Evolutionary conservation across 2,113 vertebrate genomes (phyloP).

Genomic region (Podocnemis expansa): DNA sequence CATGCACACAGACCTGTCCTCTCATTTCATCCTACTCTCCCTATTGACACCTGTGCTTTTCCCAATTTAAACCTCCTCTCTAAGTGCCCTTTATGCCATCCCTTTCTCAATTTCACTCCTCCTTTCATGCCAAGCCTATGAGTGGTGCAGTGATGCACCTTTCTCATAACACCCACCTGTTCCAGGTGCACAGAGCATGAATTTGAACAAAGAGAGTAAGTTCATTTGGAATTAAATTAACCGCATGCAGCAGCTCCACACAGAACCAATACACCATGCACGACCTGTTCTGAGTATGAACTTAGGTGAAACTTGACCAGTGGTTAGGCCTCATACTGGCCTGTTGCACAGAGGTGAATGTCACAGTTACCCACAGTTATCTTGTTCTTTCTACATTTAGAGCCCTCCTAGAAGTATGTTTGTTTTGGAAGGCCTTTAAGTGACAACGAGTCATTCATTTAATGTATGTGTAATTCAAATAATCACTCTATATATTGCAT

Average conservation of each 20-base stretch:
- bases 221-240: neutral
- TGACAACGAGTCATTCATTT: neutral
- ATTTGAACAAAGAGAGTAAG: neutral
- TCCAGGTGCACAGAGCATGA: neutral
- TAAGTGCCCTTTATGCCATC: neutral
- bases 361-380: neutral
- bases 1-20: neutral
- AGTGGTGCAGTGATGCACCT: neutral
- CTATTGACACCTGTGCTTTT: neutral
- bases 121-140: neutral
- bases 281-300: neutral
- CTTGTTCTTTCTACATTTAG: neutral
- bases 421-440: neutral
- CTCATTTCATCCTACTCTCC: neutral
- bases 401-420: neutral
- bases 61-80: neutral
- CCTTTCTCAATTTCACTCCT: neutral
- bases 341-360: neutral
- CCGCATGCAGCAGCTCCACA: neutral
- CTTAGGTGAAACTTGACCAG: neutral
- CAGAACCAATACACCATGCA: neutral
- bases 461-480: neutral
- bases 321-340: neutral
- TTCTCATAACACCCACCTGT: neutral
- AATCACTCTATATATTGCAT: neutral